Base-by-base conservation (phyloP, 1,140 invertebrate genomes). In the Oryzaephilus surinamensis region DNA sequence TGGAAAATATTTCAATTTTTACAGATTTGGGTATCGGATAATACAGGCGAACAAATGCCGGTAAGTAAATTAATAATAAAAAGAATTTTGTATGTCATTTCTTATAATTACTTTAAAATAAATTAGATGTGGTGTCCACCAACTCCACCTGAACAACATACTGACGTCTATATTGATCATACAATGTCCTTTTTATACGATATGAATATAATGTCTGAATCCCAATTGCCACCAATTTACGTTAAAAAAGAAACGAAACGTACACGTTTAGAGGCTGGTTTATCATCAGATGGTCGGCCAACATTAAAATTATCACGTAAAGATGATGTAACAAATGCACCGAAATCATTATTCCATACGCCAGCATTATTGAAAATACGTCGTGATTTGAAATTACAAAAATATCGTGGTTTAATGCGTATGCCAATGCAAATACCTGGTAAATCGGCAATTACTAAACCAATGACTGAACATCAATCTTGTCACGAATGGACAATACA, bases 91-190 rank as follows among this genome's bases (percentile, higher is more conserved):
- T 24, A 1, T 28, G 10, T 28, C 6, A 20, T 13, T 36, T 13
- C n/a, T 26, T 15, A n/a, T 8, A 38, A 27, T 4, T n/a, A n/a
- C 16, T 20, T 33, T 14, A 2, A 11, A 18, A 10, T 13, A 10
- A 20, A 23, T 46, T 64, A 95, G 92, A 79, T 95, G 71, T 97
- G 92, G 90, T 83, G 84, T 50, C 93, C 92, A 41, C 92, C 91
- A 38, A 95, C 91, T 8, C 91, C 92, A 43, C 91, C 92, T 4
- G 79, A 84, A 55, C 82, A 85, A 60, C 87, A 93, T 46, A 81
- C 81, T 59, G 91, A 96, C 61, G 76, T 93, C 6, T 95, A 94
- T 66, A 79, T 94, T 41, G 91, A 96, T 62, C 76, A 81, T 50
- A 79, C 81, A 29, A 59, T 90, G 53, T 72, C 76, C 19, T 89